A percentile compares a stretch with the other conserved stretches of the same genome.
phyloP scores from a whole-genome alignment of 2,797 vertebrate genomes.

The Rhyacichthys aspro region DNA sequence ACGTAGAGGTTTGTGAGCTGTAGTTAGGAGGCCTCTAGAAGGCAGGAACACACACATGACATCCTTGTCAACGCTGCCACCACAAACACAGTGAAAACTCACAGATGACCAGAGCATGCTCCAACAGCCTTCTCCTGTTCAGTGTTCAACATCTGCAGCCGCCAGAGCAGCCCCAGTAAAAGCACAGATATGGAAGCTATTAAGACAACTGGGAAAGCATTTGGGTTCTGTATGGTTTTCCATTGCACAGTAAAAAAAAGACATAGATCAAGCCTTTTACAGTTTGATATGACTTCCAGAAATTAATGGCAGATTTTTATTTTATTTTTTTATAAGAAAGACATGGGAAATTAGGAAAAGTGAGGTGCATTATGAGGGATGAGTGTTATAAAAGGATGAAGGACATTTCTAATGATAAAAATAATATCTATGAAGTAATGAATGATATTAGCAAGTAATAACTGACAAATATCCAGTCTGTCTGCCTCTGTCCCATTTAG shows the following conservation, averaged over 20 bases:
- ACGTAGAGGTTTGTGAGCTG: conserved; percentile 21
- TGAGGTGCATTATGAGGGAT: no score
- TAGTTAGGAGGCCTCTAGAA: conserved; percentile 16
- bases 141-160: conserved; percentile 27
- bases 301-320: no score
- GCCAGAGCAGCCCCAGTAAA: conserved; percentile 24
- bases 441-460: no score
- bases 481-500: no score
- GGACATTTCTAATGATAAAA: not conserved
- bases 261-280: conserved; percentile 17
- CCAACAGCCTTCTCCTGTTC: conserved; percentile 26
- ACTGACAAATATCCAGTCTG: no score
- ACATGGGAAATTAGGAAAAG: no score
- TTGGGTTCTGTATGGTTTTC: conserved; percentile 45
- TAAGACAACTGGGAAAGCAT: conserved; percentile 30
- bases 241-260: conserved; percentile 35
- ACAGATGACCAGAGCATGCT: conserved; percentile 10
- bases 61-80: conserved; percentile 56
- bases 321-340: no score
- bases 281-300: no score
- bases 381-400: no score
- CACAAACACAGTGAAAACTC: conserved; percentile 50
- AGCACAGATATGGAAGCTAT: conserved; percentile 53
- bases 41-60: conserved; percentile 48
- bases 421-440: no score